Conservation (phyloP, 2,797 vertebrate species). For the Poecilia gillii region DNA sequence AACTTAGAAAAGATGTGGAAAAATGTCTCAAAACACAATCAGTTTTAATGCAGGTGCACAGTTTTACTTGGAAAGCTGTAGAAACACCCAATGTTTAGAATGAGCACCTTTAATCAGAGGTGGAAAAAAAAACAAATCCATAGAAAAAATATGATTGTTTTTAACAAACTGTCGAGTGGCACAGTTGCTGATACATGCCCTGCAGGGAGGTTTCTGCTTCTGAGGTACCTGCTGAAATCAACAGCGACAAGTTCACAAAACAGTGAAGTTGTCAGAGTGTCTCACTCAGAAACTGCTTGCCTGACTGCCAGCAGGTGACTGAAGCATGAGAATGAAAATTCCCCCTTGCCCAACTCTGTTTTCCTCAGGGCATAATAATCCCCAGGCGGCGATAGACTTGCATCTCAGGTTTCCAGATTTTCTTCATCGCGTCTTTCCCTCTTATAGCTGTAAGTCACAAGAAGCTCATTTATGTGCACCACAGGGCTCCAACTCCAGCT, state of each 20-base stretch:
- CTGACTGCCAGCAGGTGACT: not conserved
- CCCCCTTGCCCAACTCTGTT: not conserved
- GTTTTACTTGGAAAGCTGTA: not conserved
- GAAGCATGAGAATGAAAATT: not conserved
- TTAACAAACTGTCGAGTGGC: not conserved
- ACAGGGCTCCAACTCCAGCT: not conserved
- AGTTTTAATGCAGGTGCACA: not conserved
- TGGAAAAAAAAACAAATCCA: not conserved
- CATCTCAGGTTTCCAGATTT: not conserved
- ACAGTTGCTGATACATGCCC: not conserved
- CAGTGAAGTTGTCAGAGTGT: not conserved
- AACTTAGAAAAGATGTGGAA: not conserved
- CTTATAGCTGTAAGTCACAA: not conserved
- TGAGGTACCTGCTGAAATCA: conserved; percentile 1
- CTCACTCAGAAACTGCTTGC: not conserved
- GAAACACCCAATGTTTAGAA: not conserved
- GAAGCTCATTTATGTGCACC: not conserved
- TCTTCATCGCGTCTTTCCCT: not conserved
- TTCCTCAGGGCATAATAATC: not conserved
- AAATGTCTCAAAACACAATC: not conserved
- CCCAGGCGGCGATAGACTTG: not conserved
- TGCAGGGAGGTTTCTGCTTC: not conserved
- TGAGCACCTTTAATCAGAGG: not conserved
- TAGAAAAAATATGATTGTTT: not conserved
- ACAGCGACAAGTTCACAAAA: not conserved